Percentiles rank a stretch among this genome's conserved stretches.
Evolutionary conservation across 2,113 vertebrate genomes (phyloP).

Genomic region (Eubucco bourcierii): DNA sequence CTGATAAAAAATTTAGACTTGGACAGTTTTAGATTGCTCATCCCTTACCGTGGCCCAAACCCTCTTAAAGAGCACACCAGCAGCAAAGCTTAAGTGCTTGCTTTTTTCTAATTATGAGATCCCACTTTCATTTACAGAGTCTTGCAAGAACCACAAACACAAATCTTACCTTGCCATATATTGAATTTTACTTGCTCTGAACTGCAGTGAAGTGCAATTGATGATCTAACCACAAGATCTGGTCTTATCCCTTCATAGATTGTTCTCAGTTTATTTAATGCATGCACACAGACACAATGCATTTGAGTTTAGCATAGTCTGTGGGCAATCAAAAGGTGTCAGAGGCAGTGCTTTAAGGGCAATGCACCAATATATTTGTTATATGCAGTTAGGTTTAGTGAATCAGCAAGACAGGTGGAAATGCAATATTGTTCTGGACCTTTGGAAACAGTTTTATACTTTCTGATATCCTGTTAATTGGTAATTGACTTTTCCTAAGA

Average conservation of each 20-base stretch:
- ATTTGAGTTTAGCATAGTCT: fast-evolving
- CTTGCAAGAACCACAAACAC: neutral
- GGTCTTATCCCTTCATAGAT: neutral
- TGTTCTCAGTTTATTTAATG: neutral
- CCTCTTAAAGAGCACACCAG: neutral
- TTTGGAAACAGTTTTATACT: neutral
- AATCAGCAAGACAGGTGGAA: fast-evolving
- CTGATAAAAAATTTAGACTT: constrained; percentile 72
- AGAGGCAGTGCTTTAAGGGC: neutral
- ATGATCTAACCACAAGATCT: neutral
- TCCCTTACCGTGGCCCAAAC: constrained; percentile 42
- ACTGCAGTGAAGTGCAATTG: neutral
- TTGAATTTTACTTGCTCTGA: neutral
- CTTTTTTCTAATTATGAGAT: constrained; percentile 13
- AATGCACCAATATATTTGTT: fast-evolving
- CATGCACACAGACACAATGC: fast-evolving
- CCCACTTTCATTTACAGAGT: neutral
- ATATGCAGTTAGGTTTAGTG: neutral
- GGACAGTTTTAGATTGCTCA: constrained; percentile 35
- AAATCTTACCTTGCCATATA: fast-evolving
- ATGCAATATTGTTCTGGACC: neutral
- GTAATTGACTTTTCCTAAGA: neutral
- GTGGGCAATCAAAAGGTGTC: neutral
- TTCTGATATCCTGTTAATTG: neutral
- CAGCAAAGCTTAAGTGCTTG: neutral